A percentile compares a stretch with the other conserved stretches of the same genome.
These are phyloP conservation scores for Turdus rufiventris DNA, from an alignment of 2,113 vertebrate species.

Conservation along the genomic window DNA sequence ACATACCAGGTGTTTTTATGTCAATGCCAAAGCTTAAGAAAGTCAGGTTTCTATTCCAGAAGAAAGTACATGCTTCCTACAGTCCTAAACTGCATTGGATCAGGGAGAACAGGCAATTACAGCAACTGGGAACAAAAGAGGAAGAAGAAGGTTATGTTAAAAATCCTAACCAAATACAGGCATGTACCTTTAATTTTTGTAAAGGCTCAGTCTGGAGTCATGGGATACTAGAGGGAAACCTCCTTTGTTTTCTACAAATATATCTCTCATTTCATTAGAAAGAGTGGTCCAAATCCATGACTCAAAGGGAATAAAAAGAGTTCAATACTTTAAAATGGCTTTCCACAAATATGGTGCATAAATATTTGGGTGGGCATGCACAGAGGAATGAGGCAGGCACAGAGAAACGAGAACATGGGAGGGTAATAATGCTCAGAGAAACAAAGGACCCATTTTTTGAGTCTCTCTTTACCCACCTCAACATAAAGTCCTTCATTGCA, in stretches of 20 bases:
- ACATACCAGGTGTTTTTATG: background rate
- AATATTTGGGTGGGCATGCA: background rate
- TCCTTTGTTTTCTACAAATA: background rate
- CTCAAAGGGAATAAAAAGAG: background rate
- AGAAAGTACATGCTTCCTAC: background rate
- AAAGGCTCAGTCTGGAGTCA: background rate
- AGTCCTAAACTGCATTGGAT: background rate
- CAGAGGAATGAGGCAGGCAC: background rate
- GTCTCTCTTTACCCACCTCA: background rate
- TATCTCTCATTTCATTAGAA: background rate
- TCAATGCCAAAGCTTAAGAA: background rate
- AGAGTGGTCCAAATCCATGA: background rate
- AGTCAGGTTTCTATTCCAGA: background rate
- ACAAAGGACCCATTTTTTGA: background rate
- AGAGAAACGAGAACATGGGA: background rate
- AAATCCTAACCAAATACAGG: background rate
- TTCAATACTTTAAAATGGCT: background rate
- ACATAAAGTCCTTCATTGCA: background rate
- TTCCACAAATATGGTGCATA: background rate
- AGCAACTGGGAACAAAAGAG: background rate
- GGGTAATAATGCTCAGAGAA: background rate
- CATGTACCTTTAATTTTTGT: background rate
- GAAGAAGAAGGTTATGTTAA: background rate
- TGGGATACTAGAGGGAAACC: background rate
- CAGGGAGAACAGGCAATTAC: background rate